Base-by-base conservation (phyloP, 2,888 invertebrate species). In the Scaptomyza tumidula region DNA sequence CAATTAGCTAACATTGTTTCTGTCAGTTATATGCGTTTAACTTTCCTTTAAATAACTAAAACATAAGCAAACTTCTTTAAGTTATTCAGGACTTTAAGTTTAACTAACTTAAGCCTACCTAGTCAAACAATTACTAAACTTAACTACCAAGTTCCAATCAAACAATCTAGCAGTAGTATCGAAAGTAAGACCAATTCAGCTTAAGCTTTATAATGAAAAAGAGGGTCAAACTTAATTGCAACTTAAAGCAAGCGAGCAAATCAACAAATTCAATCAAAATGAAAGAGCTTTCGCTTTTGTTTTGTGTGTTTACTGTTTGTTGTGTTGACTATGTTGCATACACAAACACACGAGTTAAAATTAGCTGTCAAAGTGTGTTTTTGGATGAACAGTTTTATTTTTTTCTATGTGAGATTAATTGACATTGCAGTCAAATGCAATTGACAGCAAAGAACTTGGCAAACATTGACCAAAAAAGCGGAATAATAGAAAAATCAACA, bases 21-120 rank as follows among this genome's bases (percentile, higher is more conserved):
- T 75, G 78, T 75, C 83, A 80, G 76, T 63, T 67, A 72, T 69
- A 78, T 63, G 71, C 67, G 78, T 63, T 71, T 67, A 75, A 61
- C 78, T 75, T 71, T 19, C 24, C 3, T 24, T 24, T 4, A 3
- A 24, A 24, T 24, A 2, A 24, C 24, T 24, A 3, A 24, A 24
- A 24, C 1, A 24, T 24, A 24, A 24, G 5, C 24, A 24, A 29
- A 33, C 10, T 33, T 33, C 33, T 33, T 33, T 10, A 33, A 33
- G 9, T 33, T 10, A 33, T 0, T 33, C 33, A 2, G 10, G 7
- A 33, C 33, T 31, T 31, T 0, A 31, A 33, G 33, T 3, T 35
- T 5, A 35, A 13, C 6, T 13, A 35, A 13, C 6, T 7, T 2
- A 0, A 24, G 3, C 24, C 24, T 5, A 24, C 24, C 24, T 5